phyloP scores from a whole-genome alignment of 2,888 invertebrate genomes.

The Stomorhina lunata region DNA sequence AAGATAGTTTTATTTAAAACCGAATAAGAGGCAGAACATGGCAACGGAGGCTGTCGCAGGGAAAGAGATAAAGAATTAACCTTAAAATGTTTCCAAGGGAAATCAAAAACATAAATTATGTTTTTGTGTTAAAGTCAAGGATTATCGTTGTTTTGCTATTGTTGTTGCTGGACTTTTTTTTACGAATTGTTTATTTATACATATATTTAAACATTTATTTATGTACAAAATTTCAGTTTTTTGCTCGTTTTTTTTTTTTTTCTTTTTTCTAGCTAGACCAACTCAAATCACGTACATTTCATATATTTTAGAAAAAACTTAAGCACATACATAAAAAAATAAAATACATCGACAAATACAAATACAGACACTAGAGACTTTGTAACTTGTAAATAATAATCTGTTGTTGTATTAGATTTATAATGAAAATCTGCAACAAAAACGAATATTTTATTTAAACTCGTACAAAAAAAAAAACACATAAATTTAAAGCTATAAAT shows the following conservation, averaged over 20 bases:
- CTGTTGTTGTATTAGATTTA: background rate
- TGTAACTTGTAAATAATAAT: slow-evolving; percentile 1
- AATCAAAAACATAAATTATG: slow-evolving; percentile 64
- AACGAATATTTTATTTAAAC: background rate
- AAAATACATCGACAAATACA: background rate
- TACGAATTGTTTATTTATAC: background rate
- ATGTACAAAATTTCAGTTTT: slow-evolving; percentile 20
- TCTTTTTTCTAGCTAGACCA: slow-evolving; percentile 1
- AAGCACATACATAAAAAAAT: background rate
- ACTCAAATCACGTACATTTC: slow-evolving; percentile 35
- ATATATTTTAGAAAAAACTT: background rate
- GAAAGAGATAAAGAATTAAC: slow-evolving; percentile 49
- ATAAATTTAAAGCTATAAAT: background rate
- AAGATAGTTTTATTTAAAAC: background rate
- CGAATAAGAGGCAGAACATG: background rate
- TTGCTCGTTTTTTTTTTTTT: background rate
- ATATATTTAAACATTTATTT: slow-evolving; percentile 19
- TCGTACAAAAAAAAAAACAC: background rate
- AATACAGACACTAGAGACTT: background rate
- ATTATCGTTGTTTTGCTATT: slow-evolving; percentile 54
- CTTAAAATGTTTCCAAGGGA: slow-evolving; percentile 59
- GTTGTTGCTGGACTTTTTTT: slow-evolving; percentile 8
- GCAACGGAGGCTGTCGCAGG: background rate
- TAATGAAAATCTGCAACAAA: background rate
- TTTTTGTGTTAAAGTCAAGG: slow-evolving; percentile 64